phyloP scores from a whole-genome alignment of 2,797 vertebrate species.

The Leptodactylus fallax region DNA sequence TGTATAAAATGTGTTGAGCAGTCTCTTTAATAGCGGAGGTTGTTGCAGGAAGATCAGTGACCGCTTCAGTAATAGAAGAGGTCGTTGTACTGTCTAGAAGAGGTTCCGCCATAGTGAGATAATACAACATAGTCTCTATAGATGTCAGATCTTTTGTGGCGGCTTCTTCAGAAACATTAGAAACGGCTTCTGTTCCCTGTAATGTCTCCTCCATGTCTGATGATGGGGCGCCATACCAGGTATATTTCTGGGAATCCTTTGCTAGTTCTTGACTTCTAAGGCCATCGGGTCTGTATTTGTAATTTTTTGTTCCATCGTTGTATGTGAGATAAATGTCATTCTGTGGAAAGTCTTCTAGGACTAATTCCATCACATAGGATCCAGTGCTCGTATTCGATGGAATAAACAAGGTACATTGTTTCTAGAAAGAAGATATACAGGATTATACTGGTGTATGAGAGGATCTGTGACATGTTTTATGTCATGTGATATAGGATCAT shows the following conservation, averaged over 20 bases:
- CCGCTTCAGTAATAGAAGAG: background rate
- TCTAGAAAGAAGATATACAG: conserved; percentile 5
- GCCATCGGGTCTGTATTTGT: background rate
- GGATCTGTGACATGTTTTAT: background rate
- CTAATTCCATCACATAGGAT: conserved; percentile 22
- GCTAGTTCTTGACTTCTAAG: background rate
- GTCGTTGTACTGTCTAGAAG: no score
- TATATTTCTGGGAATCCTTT: conserved; percentile 3
- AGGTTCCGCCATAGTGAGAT: no score
- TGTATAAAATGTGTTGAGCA: no score
- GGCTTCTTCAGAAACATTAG: no score
- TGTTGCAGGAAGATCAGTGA: background rate
- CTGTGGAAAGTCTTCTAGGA: conserved; percentile 43
- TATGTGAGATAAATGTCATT: conserved; percentile 19
- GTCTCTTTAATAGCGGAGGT: background rate
- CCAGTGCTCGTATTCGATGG: background rate
- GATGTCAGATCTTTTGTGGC: no score
- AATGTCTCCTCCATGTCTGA: no score
- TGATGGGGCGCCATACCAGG: background rate
- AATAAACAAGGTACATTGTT: conserved; percentile 1
- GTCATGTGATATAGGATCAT: no score
- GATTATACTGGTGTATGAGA: background rate
- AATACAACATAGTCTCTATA: no score
- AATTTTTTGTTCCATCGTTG: conserved; percentile 27
- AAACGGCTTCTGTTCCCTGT: no score